Evolutionary conservation across 2,113 vertebrate genomes (phyloP), one percentile per base, ranked within the genome.

Genomic region (Psilopogon haemacephalus): DNA sequence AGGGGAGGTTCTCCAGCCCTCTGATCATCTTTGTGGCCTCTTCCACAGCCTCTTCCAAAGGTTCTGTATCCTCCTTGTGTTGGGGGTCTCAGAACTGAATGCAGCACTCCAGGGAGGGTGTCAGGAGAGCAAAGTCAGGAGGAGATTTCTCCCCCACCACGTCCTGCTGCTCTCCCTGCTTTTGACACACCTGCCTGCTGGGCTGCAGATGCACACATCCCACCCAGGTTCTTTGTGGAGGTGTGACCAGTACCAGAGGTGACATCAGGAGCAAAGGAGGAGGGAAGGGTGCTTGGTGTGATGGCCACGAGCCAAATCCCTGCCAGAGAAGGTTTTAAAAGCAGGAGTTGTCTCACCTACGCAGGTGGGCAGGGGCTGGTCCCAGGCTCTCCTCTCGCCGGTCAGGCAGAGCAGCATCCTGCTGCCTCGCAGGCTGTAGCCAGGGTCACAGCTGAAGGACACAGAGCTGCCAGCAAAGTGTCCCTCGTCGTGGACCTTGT

Each of bases 381-480:
- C 98, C 99, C 99, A 99, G 9, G 98, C 98, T 93, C 99, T 98
- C 69, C 99, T 98, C 83, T 99, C 99, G 5, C 99, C 99, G 0
- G 98, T 98, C 78, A 99, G 98, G 96, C 99, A 99, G 58, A 98
- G 96, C 77, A 99, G 98, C 33, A 96, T 97, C 65, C 98, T 97
- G 5, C 96, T 98, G 63, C 99, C 99, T 14, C 98, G 98, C 82
- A 99, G 97, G 8, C 91, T 98, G 68, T 99, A 99, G 11, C 99
- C 99, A 0, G 99, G 99, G 93, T 99, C 98, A 44, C 99, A 99
- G 97, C 93, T 98, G 30, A 99, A 99, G 4, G 98, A 98, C 89
- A 99, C 99, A 0, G 97, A 98, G 96, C 99, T 99, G 71, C 99
- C 99, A 9, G 99, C 99, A 42, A 99, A 99, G 91, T 99, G 99